phyloP scores from a whole-genome alignment of 2,113 vertebrate genomes.

The Pogonocichla stellata region DNA sequence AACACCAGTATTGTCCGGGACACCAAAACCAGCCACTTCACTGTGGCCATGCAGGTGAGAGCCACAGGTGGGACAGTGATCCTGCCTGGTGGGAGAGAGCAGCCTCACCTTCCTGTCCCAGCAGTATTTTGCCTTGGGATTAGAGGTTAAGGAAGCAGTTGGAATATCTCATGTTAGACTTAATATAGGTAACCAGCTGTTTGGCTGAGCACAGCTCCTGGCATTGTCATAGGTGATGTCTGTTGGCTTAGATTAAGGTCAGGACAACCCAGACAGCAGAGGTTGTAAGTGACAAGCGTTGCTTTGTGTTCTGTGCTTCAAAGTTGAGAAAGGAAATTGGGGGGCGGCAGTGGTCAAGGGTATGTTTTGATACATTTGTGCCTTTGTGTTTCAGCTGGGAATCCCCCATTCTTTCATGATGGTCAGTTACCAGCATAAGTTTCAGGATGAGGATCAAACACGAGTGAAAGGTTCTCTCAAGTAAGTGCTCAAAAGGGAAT shows the following conservation, averaged over 20 bases:
- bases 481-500: conserved; percentile 71
- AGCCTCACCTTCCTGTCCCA: background rate
- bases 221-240: fast-evolving
- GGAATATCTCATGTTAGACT: fast-evolving
- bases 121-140: background rate
- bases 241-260: background rate
- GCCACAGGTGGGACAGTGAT: background rate
- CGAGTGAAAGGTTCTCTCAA: conserved; percentile 95
- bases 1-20: conserved; percentile 94
- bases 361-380: fast-evolving
- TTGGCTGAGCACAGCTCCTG: background rate
- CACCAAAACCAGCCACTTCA: conserved; percentile 94
- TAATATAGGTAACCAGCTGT: background rate
- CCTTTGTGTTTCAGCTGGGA: conserved; percentile 82
- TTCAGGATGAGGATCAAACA: conserved; percentile 97
- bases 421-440: conserved; percentile 98
- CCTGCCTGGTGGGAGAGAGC: fast-evolving
- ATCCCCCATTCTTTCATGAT: conserved; percentile 94
- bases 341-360: background rate
- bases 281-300: background rate
- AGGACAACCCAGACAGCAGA: background rate
- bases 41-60: conserved; percentile 87
- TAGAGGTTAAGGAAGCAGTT: background rate
- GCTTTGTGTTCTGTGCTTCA: background rate
- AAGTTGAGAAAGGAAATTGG: background rate